Evolutionary conservation across 2,888 invertebrate genomes (phyloP).

Genomic region (Ichneumoninae sp.): DNA sequence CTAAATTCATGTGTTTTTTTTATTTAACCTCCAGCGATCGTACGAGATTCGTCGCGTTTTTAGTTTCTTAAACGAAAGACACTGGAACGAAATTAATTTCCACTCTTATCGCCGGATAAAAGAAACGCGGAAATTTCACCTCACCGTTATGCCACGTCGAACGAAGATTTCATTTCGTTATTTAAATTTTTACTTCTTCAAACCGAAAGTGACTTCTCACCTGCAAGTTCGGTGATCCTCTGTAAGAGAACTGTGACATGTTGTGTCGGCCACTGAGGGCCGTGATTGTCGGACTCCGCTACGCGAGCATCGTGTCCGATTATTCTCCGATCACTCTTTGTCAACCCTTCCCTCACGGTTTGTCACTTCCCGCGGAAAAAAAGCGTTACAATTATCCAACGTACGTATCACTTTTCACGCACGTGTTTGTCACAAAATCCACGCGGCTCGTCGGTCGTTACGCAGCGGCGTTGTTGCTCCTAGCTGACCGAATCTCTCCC

Average conservation of each 20-base stretch:
- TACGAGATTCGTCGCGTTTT: background rate
- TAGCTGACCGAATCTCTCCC: background rate
- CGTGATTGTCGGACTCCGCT: slow-evolving; percentile 81
- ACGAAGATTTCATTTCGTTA: background rate
- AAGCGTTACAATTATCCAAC: slow-evolving; percentile 3
- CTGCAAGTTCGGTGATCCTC: slow-evolving; percentile 89
- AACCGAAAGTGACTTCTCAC: slow-evolving; percentile 80
- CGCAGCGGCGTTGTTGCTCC: background rate
- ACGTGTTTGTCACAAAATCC: slow-evolving; percentile 41
- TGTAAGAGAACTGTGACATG: slow-evolving; percentile 89
- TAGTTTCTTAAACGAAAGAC: background rate
- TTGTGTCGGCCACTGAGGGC: slow-evolving; percentile 86
- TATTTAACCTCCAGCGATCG: background rate
- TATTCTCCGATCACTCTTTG: slow-evolving; percentile 59
- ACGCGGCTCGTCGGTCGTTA: background rate
- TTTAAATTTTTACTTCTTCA: background rate
- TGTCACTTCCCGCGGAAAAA: background rate
- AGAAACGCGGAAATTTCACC: background rate
- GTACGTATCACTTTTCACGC: slow-evolving; percentile 1
- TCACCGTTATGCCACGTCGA: background rate
- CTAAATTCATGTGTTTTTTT: background rate
- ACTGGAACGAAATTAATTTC: background rate
- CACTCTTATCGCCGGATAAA: background rate
- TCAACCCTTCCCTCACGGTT: slow-evolving; percentile 24
- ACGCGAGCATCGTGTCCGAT: slow-evolving; percentile 81